phyloP scores from a whole-genome alignment of 1,140 invertebrate species.

The Macrotrachela quadricornifera region DNA sequence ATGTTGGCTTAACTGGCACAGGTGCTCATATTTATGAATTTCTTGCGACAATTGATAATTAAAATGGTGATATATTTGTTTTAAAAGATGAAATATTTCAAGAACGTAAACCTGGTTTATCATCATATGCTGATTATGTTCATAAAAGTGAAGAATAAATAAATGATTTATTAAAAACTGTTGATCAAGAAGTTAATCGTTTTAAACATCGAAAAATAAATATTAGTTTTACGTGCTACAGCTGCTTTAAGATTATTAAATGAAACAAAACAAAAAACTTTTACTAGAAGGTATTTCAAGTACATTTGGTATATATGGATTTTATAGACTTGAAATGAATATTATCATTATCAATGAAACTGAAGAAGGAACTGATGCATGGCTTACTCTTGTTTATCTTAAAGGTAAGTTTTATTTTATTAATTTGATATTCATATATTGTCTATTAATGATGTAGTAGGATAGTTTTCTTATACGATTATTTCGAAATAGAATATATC shows the following conservation, averaged over 20 bases:
- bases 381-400: conserved; percentile 9
- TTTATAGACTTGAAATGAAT: too few relatives aligned
- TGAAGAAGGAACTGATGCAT: conserved; percentile 45
- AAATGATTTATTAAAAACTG: conserved; percentile 46
- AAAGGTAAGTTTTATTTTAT: neutral
- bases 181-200: conserved; percentile 49
- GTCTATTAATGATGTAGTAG: neutral
- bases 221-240: conserved; percentile 52
- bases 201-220: conserved; percentile 47
- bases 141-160: conserved; percentile 39
- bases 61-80: conserved; percentile 37
- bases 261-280: conserved; percentile 45
- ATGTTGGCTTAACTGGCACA: conserved; percentile 82
- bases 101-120: conserved; percentile 40
- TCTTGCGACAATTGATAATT: neutral
- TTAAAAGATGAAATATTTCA: neutral
- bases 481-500: conserved; percentile 19
- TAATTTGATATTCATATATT: neutral
- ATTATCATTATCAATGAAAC: conserved; percentile 76
- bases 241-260: conserved; percentile 67
- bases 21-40: conserved; percentile 50
- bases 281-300: too few relatives aligned
- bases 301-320: too few relatives aligned
- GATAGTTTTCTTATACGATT: conserved; percentile 27
- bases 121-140: conserved; percentile 56